Evolutionary conservation across 2,797 vertebrate species (phyloP), one percentile per base, ranked within the genome.

Genomic region (Lemur catta): DNA sequence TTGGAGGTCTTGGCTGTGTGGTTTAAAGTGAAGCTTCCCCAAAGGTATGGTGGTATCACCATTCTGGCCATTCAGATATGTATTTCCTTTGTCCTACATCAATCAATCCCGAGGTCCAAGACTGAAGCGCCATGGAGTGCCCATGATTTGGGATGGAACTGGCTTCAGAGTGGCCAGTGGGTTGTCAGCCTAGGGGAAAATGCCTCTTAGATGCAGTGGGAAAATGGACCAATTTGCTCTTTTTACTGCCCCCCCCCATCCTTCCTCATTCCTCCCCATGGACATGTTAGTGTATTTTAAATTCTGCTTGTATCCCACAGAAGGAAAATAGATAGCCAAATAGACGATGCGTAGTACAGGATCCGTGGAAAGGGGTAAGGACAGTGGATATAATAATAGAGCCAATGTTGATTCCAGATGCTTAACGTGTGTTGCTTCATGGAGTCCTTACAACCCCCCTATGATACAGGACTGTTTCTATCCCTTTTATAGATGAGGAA

Each of bases 201-300:
- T 35, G 48, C 26, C n/a, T 95, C 71, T 71, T 72, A 7, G 48
- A 33, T 63, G 30, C 41, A 35, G 11, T 28, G 30, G 75, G n/a
- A 52, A 94, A 79, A 87, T 90, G 59, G 28, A 75, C 14, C 1
- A 7, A 52, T 85, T 59, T 69, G 52, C 26, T 69, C 30, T 81
- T 84, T 71, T 35, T 41, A 41, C 48, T 80, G 30, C 30, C 38
- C 38, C 14, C 59, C 59, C 20, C 7, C 52, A 28, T 30, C 14
- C n/a, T 91, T 94, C 41, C 71, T 35, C 9, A 41, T 84, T 72
- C 74, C 46, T 90, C 35, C 63, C 26, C 35, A n/a, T 41, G 28
- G 20, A 52, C 52, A 71, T 57, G 46, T 80, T 71, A 52, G 17
- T 95, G 14, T 78, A 67, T 92, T 97, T 92, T 86, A 81, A 57